Percentiles rank a stretch among this genome's conserved stretches.
Conservation (phyloP, 2,888 invertebrate genomes). For the Phasia obesa region DNA sequence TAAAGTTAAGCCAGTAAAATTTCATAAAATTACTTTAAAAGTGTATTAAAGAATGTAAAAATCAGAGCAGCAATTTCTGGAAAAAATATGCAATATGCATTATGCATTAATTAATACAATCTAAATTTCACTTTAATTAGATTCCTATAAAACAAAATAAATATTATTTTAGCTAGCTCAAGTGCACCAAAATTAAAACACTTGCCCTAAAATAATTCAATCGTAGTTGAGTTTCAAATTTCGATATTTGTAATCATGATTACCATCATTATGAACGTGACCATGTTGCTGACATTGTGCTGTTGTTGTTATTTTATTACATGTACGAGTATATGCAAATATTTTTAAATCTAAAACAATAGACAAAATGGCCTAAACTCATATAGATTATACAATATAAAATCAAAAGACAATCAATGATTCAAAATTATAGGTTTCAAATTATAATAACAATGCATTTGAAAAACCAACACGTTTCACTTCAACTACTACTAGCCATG, state of each 20-base stretch:
- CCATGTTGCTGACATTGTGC: background rate
- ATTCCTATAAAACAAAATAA: background rate
- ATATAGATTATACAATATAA: background rate
- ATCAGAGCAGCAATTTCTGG: too few relatives aligned
- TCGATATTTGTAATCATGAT: background rate
- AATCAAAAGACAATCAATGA: slow-evolving; percentile 9
- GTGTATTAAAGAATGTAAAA: too few relatives aligned
- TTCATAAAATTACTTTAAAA: too few relatives aligned
- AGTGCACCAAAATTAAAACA: background rate
- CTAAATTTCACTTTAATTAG: background rate
- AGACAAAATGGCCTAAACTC: background rate
- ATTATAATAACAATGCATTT: slow-evolving; percentile 12
- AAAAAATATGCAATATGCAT: too few relatives aligned
- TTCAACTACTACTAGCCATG: background rate
- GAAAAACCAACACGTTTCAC: background rate
- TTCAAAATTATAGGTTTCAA: slow-evolving; percentile 20
- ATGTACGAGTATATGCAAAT: background rate
- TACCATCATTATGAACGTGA: background rate
- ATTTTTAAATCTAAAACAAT: background rate
- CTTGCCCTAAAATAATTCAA: background rate
- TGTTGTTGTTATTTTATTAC: background rate
- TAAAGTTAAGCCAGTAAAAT: too few relatives aligned
- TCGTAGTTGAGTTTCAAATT: background rate
- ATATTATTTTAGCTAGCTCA: background rate
- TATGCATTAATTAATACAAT: background rate